Conservation (phyloP, 2,797 vertebrate species). For the Pseudocheirus occidentalis region DNA sequence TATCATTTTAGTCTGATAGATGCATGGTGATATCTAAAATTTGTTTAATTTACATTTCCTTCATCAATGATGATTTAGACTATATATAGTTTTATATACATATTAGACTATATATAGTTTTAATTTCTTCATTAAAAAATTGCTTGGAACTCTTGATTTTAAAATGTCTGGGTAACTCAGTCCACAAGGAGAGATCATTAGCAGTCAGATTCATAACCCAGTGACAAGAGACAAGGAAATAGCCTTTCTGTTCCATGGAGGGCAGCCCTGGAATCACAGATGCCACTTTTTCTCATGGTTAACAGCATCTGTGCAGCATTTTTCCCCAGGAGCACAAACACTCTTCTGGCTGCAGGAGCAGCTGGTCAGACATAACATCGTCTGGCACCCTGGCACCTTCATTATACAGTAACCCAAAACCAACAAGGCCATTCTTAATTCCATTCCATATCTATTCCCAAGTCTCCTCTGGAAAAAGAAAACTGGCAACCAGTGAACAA, state of each 20-base stretch:
- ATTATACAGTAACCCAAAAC: conserved; percentile 59
- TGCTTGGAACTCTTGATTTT: not conserved
- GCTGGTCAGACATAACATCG: conserved; percentile 71
- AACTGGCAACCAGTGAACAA: conserved; percentile 25
- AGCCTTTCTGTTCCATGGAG: conserved; percentile 45
- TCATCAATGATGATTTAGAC: too few species aligned
- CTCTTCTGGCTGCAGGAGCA: conserved; percentile 73
- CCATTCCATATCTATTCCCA: conserved; percentile 51
- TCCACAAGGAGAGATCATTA: conserved; percentile 43
- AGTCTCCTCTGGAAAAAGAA: conserved; percentile 49
- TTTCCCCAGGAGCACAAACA: conserved; percentile 75
- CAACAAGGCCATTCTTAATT: conserved; percentile 52
- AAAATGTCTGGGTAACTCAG: conserved; percentile 46
- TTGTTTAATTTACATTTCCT: too few species aligned
- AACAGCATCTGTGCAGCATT: conserved; percentile 65
- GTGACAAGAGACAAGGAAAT: conserved; percentile 41
- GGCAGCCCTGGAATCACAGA: conserved; percentile 67
- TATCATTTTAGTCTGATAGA: too few species aligned
- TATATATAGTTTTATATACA: too few species aligned
- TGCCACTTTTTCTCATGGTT: conserved; percentile 56
- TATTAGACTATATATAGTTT: too few species aligned
- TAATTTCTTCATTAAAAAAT: too few species aligned
- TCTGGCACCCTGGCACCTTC: conserved; percentile 74
- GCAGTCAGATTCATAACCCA: conserved; percentile 28
- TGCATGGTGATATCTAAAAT: too few species aligned